These are phyloP conservation scores for Sarcophaga peregrina DNA, from an alignment of 1,140 invertebrate genomes.

Conservation along the genomic window DNA sequence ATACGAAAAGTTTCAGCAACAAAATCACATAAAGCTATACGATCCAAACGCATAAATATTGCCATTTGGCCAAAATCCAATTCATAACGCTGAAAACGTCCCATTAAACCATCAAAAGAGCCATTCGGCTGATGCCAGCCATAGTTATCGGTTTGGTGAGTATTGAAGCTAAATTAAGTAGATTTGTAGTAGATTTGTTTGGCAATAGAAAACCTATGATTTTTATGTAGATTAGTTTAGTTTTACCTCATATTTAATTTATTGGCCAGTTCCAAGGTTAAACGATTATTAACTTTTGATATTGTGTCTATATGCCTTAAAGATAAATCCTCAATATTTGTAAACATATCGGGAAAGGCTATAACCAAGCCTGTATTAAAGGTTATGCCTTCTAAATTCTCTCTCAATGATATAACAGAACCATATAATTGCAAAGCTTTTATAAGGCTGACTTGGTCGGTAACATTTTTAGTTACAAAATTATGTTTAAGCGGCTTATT, in stretches of 20 bases:
- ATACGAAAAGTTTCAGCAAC: constrained; percentile 69
- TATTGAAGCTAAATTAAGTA: constrained; percentile 65
- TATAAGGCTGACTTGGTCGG: constrained; percentile 46
- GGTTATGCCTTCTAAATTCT: constrained; percentile 59
- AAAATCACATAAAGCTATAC: constrained; percentile 68
- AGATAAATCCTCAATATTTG: constrained; percentile 64
- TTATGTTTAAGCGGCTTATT: constrained; percentile 51
- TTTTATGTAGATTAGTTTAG: neutral
- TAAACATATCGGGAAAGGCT: constrained; percentile 66
- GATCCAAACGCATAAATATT: constrained; percentile 70
- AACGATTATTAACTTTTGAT: constrained; percentile 69
- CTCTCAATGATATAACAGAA: constrained; percentile 57
- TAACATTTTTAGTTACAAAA: constrained; percentile 45
- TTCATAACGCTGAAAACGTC: constrained; percentile 68
- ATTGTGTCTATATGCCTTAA: constrained; percentile 69
- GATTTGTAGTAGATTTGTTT: no score
- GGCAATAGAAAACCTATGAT: no score
- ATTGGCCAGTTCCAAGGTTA: constrained; percentile 66
- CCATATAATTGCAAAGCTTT: constrained; percentile 54
- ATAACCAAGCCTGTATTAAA: constrained; percentile 60
- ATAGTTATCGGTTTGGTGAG: constrained; percentile 68
- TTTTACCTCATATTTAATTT: constrained; percentile 68
- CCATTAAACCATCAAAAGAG: constrained; percentile 69
- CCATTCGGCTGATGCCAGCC: constrained; percentile 69
- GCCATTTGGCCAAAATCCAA: constrained; percentile 69